Evolutionary conservation across 1,140 invertebrate genomes (phyloP).

Genomic region (Gonioctena quinquepunctata): DNA sequence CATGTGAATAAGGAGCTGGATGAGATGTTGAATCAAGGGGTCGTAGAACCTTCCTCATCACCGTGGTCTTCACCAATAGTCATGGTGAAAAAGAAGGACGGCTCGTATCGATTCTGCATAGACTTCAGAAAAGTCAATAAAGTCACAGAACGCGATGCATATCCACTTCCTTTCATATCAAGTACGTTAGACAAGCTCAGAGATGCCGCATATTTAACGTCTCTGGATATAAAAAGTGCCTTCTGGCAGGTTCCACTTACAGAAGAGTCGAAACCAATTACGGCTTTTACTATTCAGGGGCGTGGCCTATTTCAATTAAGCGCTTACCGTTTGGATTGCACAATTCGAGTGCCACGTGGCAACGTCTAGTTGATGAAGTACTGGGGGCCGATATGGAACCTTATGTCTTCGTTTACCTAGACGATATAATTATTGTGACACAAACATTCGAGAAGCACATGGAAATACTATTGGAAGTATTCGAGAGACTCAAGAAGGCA

Average conservation of each 20-base stretch:
- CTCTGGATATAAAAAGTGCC: constrained; percentile 41
- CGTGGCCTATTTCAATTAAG: constrained; percentile 44
- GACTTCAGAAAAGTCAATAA: constrained; percentile 29
- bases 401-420: not conserved
- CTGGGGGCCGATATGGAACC: not conserved
- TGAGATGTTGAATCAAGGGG: constrained; percentile 4
- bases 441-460: not conserved
- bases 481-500: not conserved
- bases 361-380: not conserved
- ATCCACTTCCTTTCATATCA: constrained; percentile 9
- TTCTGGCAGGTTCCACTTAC: constrained; percentile 46
- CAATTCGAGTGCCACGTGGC: not conserved
- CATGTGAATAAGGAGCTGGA: constrained; percentile 24
- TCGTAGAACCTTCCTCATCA: not conserved
- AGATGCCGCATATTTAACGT: constrained; percentile 20
- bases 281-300: constrained; percentile 42
- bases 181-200: not conserved
- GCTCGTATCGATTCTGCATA: constrained; percentile 10
- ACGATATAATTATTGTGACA: not conserved
- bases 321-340: constrained; percentile 39
- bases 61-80: not conserved
- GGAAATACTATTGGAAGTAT: not conserved
- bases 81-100: constrained; percentile 1
- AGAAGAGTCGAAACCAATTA: constrained; percentile 37
- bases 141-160: constrained; percentile 14